Conservation (phyloP, 2,888 invertebrate genomes). For the Himalopsyche kuldschensis region DNA sequence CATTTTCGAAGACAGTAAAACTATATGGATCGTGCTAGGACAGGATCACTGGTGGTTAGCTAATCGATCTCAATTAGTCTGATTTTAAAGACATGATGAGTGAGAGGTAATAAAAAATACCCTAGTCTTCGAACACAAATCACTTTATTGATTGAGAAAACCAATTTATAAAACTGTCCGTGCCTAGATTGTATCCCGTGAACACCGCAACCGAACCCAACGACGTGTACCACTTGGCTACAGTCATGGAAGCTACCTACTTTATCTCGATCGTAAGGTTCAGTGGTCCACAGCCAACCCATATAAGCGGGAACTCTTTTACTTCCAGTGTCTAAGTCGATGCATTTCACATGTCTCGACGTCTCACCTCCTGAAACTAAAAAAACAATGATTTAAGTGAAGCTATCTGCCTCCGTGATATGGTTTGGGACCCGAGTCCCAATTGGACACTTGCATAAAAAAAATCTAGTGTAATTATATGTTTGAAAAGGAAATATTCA, state of each 20-base stretch:
- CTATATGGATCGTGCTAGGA: too few species aligned
- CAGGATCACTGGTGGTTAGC: too few species aligned
- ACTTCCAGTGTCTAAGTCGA: neutral
- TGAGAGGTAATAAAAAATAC: too few species aligned
- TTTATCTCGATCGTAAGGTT: neutral
- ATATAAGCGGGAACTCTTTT: slow-evolving; percentile 64
- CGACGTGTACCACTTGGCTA: neutral
- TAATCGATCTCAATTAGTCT: too few species aligned
- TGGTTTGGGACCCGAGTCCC: too few species aligned
- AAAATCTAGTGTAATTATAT: neutral
- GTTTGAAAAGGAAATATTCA: neutral
- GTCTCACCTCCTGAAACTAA: neutral
- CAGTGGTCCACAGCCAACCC: slow-evolving; percentile 68
- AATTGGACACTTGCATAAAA: neutral
- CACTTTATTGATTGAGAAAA: too few species aligned
- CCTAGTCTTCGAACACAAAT: too few species aligned
- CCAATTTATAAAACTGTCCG: too few species aligned
- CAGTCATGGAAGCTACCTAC: neutral
- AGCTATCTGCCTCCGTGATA: too few species aligned
- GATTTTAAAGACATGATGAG: too few species aligned
- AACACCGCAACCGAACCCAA: neutral
- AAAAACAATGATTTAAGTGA: neutral
- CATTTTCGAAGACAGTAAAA: too few species aligned
- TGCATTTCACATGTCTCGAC: neutral
- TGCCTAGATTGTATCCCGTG: neutral